Evolutionary conservation across 2,113 vertebrate genomes (phyloP).

Genomic region (Tragelaphus imberbis): DNA sequence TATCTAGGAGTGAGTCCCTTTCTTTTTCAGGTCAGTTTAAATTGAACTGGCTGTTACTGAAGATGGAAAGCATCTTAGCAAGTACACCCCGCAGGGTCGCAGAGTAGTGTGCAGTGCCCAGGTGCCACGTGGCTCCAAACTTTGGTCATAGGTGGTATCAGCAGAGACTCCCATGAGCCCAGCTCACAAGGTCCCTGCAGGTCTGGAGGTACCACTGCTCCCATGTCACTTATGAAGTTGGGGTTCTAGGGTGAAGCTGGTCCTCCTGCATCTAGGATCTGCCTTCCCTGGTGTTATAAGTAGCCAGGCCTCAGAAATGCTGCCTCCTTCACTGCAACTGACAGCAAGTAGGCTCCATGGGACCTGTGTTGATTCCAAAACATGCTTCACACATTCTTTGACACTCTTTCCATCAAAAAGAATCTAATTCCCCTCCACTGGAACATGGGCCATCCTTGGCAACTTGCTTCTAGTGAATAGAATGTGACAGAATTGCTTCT

Average conservation of each 20-base stretch:
- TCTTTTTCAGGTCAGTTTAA: neutral
- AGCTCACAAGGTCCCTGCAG: neutral
- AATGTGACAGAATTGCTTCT: neutral
- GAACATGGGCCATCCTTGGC: neutral
- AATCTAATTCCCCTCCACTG: neutral
- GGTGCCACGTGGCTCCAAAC: neutral
- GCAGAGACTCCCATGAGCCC: neutral
- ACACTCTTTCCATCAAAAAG: neutral
- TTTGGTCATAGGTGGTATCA: neutral
- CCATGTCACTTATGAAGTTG: neutral
- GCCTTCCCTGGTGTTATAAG: neutral
- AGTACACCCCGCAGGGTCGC: neutral
- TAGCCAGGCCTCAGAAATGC: neutral
- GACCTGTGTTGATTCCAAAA: neutral
- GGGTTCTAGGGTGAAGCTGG: neutral
- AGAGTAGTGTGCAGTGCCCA: neutral
- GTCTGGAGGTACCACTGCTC: neutral
- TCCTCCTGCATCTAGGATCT: neutral
- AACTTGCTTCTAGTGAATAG: neutral
- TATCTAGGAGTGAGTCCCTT: neutral
- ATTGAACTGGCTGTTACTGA: neutral
- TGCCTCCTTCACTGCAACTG: neutral
- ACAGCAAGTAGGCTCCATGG: neutral
- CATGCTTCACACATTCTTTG: neutral
- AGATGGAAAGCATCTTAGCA: neutral